Conservation (phyloP, 2,113 vertebrate genomes). For the Misgurnus mizolepis region DNA sequence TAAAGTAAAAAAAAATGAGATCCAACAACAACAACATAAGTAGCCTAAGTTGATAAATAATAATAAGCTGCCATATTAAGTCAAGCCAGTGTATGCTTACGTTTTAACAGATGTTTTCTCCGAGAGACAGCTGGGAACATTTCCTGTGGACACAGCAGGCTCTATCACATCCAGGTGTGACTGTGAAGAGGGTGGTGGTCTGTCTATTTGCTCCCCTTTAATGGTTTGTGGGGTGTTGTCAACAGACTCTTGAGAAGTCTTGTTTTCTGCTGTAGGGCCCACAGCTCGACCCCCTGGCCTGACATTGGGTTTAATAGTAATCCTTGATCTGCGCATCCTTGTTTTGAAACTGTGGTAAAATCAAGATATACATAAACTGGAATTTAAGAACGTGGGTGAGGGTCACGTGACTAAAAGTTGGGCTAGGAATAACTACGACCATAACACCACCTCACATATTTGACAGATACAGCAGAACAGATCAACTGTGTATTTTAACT, state of each 20-base stretch:
- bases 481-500: background rate
- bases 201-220: background rate
- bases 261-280: conserved; percentile 14
- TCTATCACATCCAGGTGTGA: background rate
- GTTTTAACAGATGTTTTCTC: conserved; percentile 24
- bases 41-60: background rate
- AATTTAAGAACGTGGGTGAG: background rate
- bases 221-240: conserved; percentile 12
- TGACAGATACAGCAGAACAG: background rate
- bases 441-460: background rate
- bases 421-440: background rate
- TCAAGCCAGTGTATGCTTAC: conserved; percentile 42
- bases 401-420: background rate
- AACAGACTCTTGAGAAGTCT: background rate
- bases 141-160: conserved; percentile 21
- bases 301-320: conserved; percentile 51
- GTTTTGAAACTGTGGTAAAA: conserved; percentile 7
- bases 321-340: conserved; percentile 49
- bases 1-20: too few relatives aligned
- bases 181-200: background rate
- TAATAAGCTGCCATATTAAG: background rate
- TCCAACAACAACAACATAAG: too few relatives aligned
- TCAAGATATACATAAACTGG: background rate
- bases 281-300: conserved; percentile 44
- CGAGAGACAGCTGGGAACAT: background rate